Evolutionary conservation across 1,140 invertebrate species (phyloP), one percentile per base, ranked within the genome.

Genomic region (Arion vulgaris): DNA sequence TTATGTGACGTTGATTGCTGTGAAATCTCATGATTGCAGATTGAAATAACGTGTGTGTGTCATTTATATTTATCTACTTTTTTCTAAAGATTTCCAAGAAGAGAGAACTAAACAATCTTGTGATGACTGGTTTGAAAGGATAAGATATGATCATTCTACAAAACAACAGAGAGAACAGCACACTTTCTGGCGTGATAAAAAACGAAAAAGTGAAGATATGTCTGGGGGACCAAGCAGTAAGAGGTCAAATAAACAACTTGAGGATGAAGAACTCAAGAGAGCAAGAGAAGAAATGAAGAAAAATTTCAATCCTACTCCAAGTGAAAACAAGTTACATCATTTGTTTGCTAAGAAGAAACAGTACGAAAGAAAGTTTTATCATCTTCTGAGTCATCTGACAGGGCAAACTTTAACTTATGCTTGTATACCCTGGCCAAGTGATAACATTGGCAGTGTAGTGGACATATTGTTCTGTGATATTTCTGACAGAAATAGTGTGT

Each of bases 391-490:
- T 36, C 49, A 53, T 36, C 62, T 74, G 34, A 2, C 69, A 28
- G 69, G 69, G 17, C 32, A 32, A 39, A 57, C 80, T 45, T 49
- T 90, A 32, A 78, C 81, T 38, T 90, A 73, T 83, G 71, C 68
- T 36, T 89, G 89, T 82, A 85, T 91, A 28, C 90, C 90, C 0
- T 91, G 90, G 90, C 90, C 90, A 0, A 82, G 86, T 84, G 62
- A 74, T 32, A 69, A 76, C 41, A 76, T 81, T 57, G 83, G 84
- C 23, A 32, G 73, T 26, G 80, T 89, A 53, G 80, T 82, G 53
- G 84, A 83, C 5, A 80, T 89, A 15, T 74, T 90, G 72, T 88
- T 90, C 76, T 85, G 85, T 81, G 86, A 88, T 51, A 45, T 87
- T 38, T 34, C 73, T 9, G 83, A 86, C 51, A 83, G 74, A 81